phyloP scores from a whole-genome alignment of 2,113 vertebrate genomes.

The Austrofundulus limnaeus region DNA sequence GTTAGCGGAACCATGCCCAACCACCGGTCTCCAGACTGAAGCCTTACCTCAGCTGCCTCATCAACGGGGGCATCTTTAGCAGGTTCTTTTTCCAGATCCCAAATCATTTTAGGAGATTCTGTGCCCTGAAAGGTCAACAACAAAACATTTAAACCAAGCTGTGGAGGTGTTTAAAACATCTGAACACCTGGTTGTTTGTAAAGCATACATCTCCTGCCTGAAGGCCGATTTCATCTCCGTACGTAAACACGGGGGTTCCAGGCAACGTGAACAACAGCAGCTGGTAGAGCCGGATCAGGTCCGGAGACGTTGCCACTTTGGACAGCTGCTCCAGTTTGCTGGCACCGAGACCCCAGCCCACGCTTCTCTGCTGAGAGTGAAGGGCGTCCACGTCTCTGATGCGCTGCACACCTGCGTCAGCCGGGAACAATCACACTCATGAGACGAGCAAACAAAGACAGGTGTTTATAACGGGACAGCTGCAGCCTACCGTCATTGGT shows the following conservation, averaged over 20 bases:
- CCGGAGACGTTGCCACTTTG: constrained; percentile 15
- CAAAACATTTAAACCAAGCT: constrained; percentile 2
- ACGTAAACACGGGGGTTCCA: constrained; percentile 85
- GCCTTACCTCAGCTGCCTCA: constrained; percentile 47
- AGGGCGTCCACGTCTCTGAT: constrained; percentile 53
- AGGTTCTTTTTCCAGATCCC: constrained; percentile 54
- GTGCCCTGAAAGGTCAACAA: constrained; percentile 7
- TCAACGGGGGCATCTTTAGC: constrained; percentile 37
- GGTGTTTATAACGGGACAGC: not conserved
- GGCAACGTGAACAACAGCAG: constrained; percentile 85
- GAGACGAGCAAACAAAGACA: not conserved
- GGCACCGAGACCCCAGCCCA: constrained; percentile 73
- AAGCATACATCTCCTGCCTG: constrained; percentile 21
- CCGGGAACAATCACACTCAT: not conserved
- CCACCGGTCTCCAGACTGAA: not conserved
- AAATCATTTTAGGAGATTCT: constrained; percentile 59
- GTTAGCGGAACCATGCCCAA: no score
- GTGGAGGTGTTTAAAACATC: not conserved
- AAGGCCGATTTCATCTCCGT: constrained; percentile 88
- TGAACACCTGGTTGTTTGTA: accelerated
- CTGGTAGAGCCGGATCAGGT: constrained; percentile 80
- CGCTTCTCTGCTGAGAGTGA: constrained; percentile 47
- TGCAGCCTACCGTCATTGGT: constrained; percentile 11
- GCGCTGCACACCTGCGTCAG: constrained; percentile 35
- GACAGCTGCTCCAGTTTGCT: constrained; percentile 59